A percentile compares a stretch with the other conserved stretches of the same genome.
Evolutionary conservation across 2,113 vertebrate species (phyloP).

Genomic region (Phrynosoma blainvillii): DNA sequence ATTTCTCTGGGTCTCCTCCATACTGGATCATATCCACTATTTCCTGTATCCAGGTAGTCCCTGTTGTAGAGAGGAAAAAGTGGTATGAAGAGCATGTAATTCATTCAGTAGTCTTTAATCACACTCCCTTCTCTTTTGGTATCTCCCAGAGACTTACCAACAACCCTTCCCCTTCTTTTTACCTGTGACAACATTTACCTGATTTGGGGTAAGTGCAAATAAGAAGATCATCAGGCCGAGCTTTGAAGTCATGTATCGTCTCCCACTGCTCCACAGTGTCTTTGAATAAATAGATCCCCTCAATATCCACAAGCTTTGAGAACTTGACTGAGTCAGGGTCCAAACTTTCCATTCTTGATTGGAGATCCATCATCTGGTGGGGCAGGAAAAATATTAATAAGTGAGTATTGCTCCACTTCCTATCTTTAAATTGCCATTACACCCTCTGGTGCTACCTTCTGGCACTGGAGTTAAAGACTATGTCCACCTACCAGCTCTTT

Average conservation of each 20-base stretch:
- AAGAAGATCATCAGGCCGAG: slow-evolving; percentile 79
- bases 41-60: slow-evolving; percentile 86
- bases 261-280: slow-evolving; percentile 73
- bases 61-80: not conserved
- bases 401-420: not conserved
- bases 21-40: slow-evolving; percentile 81
- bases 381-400: not conserved
- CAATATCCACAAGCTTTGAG: slow-evolving; percentile 50
- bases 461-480: not conserved
- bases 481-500: not conserved
- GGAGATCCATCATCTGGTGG: not conserved
- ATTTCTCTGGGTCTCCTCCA: slow-evolving; percentile 60
- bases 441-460: not conserved
- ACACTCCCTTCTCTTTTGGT: not conserved
- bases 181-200: slow-evolving; percentile 13
- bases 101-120: not conserved
- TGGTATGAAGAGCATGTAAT: not conserved
- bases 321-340: not conserved
- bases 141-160: not conserved
- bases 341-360: not conserved
- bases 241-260: slow-evolving; percentile 71
- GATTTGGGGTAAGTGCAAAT: slow-evolving; percentile 86
- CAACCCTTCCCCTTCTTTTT: not conserved
- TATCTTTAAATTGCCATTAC: not conserved
- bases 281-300: slow-evolving; percentile 74